Conservation (phyloP, 2,113 vertebrate genomes). For the Vulpes lagopus region DNA sequence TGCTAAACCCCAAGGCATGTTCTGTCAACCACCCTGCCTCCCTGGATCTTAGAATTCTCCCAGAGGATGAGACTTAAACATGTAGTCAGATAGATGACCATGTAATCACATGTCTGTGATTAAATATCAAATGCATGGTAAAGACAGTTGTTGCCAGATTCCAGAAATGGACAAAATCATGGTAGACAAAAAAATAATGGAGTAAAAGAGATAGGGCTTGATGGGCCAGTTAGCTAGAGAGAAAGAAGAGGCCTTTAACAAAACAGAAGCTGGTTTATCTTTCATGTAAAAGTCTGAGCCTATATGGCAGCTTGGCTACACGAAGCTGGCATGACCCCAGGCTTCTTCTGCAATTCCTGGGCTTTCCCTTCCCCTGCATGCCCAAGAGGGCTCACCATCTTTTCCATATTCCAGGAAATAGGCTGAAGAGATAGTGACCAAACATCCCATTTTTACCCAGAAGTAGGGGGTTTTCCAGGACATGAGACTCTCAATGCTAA, state of each 20-base stretch:
- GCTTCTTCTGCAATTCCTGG: neutral
- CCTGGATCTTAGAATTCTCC: neutral
- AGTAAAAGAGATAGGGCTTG: neutral
- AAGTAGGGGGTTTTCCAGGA: neutral
- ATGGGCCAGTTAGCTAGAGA: neutral
- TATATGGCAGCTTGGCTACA: neutral
- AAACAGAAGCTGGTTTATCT: neutral
- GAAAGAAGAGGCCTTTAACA: neutral
- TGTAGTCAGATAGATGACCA: neutral
- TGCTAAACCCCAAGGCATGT: neutral
- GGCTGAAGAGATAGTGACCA: neutral
- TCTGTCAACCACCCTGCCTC: neutral
- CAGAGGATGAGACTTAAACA: neutral
- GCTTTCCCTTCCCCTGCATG: neutral
- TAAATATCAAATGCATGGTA: neutral
- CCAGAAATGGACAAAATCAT: neutral
- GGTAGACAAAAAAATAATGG: neutral
- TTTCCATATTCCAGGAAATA: neutral
- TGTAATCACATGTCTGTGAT: neutral
- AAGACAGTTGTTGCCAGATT: neutral
- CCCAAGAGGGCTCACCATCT: neutral
- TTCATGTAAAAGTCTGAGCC: neutral
- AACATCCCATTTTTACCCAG: neutral
- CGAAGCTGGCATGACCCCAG: neutral
- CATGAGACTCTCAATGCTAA: neutral